Base-by-base conservation (phyloP, 1,140 invertebrate genomes). In the Andricus grossulariae region DNA sequence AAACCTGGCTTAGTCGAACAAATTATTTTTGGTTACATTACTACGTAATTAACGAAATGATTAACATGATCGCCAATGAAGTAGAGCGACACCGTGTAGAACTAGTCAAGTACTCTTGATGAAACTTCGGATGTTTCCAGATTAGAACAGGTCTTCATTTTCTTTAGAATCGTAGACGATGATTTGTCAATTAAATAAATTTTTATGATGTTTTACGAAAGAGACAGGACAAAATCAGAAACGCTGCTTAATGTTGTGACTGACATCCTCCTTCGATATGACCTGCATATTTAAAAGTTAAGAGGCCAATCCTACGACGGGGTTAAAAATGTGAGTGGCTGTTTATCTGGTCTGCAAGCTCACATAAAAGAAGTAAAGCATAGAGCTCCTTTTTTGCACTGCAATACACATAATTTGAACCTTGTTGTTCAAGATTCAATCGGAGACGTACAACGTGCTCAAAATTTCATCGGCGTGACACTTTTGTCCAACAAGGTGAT, bases 201-300 rank as follows among this genome's bases (percentile, higher is more conserved):
- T 21, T 82, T 82, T 74, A 79, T 82, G 32, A 79, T 76, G 57
- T 52, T 81, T 82, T 51, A 52, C 78, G 79, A 45, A 13, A 60
- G 51, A 50, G 72, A 66, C 39, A 82, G 76, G 32, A 81, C 51
- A 52, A 52, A 52, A n/a, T 52, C 51, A 32, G 32, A 32, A 52
- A n/a, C 15, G 16, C 51, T 52, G 51, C 16, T 52, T 16, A 32
- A 32, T 32, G 32, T 32, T 32, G 32, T 32, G 6, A 32, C 32
- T 32, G n/a, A 52, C 5, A 52, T 52, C 51, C 16, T 16, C 6
- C 51, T 52, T 7, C 51, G 51, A 52, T 52, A 52, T 52, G 15
- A 52, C n/a, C n/a, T 52, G 13, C 12, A 16, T 52, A n/a, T 52
- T 52, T 3, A 32, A 32, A 32, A 32, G 2, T 6, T 32, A 32